phyloP scores from a whole-genome alignment of 1,140 invertebrate genomes.

The Dreissena rostriformis region DNA sequence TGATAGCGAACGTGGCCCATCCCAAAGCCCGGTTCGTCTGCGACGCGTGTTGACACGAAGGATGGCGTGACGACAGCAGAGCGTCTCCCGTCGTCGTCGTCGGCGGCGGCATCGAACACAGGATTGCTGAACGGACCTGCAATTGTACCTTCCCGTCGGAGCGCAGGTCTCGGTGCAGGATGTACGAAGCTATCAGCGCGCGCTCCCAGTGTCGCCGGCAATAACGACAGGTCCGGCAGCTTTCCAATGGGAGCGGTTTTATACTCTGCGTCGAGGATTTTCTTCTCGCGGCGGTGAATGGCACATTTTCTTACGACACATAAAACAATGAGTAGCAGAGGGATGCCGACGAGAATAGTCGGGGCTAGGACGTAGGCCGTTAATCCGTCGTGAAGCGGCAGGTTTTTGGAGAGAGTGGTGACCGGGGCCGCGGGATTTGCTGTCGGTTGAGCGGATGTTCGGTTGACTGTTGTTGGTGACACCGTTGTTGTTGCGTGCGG shows the following conservation, averaged over 20 bases:
- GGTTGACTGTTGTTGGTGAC: background rate
- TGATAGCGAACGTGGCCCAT: background rate
- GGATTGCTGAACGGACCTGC: slow-evolving; percentile 31
- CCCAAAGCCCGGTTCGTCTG: slow-evolving; percentile 12
- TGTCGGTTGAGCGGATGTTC: background rate
- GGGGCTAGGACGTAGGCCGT: background rate
- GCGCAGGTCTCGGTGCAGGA: slow-evolving; percentile 2
- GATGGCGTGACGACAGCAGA: slow-evolving; percentile 29
- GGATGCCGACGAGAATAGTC: slow-evolving; percentile 1
- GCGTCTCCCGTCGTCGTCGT: slow-evolving; percentile 1
- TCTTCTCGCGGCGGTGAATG: slow-evolving; percentile 21
- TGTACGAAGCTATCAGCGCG: background rate
- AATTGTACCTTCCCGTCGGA: slow-evolving; percentile 27
- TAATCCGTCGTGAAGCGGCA: background rate
- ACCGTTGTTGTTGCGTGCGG: background rate
- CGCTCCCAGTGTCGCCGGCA: too few relatives aligned
- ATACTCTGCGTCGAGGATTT: slow-evolving; percentile 21
- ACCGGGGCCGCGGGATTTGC: background rate
- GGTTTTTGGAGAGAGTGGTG: slow-evolving; percentile 3
- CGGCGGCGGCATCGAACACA: background rate
- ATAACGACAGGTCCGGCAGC: background rate
- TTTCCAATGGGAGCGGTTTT: background rate
- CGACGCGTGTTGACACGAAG: slow-evolving; percentile 32
- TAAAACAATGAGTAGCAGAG: background rate
- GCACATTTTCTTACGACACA: slow-evolving; percentile 3